phyloP scores from a whole-genome alignment of 2,113 vertebrate species.

The Pseudorasbora parva region DNA sequence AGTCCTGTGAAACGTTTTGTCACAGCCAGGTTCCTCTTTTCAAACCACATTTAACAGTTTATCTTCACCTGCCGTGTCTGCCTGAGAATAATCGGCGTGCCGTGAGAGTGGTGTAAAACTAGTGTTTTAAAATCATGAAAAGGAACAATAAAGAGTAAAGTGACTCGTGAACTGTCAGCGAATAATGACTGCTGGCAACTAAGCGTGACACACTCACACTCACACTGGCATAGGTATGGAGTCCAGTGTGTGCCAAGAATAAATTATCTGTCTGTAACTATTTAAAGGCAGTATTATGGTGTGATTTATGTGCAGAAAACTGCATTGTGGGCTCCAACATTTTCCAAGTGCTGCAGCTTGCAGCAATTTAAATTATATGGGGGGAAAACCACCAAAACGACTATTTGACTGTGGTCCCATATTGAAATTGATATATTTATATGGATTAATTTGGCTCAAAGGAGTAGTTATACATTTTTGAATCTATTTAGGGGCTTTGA shows the following conservation, averaged over 20 bases:
- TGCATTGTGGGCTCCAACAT: constrained; percentile 66
- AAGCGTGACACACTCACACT: constrained; percentile 53
- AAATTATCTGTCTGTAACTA: constrained; percentile 80
- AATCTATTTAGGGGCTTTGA: constrained; percentile 46
- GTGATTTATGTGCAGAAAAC: constrained; percentile 74
- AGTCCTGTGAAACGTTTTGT: not conserved
- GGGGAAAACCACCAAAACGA: constrained; percentile 71
- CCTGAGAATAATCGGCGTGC: constrained; percentile 40
- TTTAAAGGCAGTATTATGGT: constrained; percentile 73
- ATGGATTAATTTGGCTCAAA: constrained; percentile 61
- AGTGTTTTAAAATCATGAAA: constrained; percentile 49
- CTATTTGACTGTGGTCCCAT: constrained; percentile 73
- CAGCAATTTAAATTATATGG: constrained; percentile 72
- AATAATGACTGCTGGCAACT: constrained; percentile 66
- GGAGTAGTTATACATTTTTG: constrained; percentile 52
- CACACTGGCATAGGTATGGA: constrained; percentile 58
- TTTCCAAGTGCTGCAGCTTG: constrained; percentile 75
- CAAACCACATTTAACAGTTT: constrained; percentile 16
- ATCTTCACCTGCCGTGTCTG: constrained; percentile 39
- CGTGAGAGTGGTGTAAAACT: constrained; percentile 52
- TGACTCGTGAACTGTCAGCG: constrained; percentile 69
- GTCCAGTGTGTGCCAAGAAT: constrained; percentile 69
- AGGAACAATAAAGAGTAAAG: constrained; percentile 61
- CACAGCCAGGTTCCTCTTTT: constrained; percentile 23
- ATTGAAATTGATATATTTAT: constrained; percentile 69